Evolutionary conservation across 1,140 invertebrate genomes (phyloP), one percentile per base, ranked within the genome.

Genomic region (Listronotus oregonensis): DNA sequence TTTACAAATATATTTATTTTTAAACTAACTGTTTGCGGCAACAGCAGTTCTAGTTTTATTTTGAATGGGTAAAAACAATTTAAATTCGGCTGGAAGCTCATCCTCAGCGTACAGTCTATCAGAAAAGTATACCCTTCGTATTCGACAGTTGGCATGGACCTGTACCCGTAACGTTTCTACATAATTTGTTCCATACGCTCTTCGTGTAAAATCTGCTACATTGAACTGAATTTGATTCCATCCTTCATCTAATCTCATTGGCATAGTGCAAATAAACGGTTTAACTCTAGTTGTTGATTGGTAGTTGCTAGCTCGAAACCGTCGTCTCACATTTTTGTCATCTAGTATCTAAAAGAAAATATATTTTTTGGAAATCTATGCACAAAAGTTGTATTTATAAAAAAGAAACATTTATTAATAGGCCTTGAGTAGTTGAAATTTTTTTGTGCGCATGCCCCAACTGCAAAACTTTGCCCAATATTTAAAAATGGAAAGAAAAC

Each of bases 151-250:
- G 37, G 97, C 97, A 85, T 99, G 97, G 73, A 99, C 97, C 83
- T 98, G 93, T 42, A 99, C 95, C 72, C 97, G 83, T 32, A 99
- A 83, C 10, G 98, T 99, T 82, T 99, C 97, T 37, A 99, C 95
- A 82, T 99, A 99, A 83, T 98, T 99, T 12, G 97, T 99, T 12
- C 98, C 98, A 81, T 99, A 99, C 1, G 98, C 98, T 71, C 97
- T 83, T 71, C 96, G 84, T 8, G 96, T 98, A 78, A 99, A 99
- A 82, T 99, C 98, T 43, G 96, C 95, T 50, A 99, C 83, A 81
- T 99, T 99, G 77, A 99, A 99, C 80, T 99, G 97, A 71, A 98
- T 94, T 80, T 94, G 89, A 82, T 99, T 99, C 97, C 98, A 99
- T 11, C 97, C 96, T 78, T 98, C 95, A 78, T 99, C 97, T 57